phyloP scores from a whole-genome alignment of 2,888 invertebrate genomes.

The Acheta domesticus region DNA sequence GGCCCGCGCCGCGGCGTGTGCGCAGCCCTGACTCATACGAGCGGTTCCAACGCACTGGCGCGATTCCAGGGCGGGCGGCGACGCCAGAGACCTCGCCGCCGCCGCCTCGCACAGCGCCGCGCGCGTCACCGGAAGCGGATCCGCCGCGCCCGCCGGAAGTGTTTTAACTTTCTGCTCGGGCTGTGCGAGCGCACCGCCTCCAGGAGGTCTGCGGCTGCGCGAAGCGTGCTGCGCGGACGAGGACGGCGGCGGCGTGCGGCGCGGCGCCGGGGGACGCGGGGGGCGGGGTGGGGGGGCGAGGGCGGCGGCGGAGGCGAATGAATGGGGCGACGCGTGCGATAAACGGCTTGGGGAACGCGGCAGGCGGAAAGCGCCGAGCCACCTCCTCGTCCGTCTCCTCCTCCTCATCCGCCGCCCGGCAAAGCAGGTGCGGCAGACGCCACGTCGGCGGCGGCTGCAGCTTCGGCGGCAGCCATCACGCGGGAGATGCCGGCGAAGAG shows the following conservation, averaged over 20 bases:
- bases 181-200: not conserved
- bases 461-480: too few relatives aligned
- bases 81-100: not conserved
- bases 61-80: not conserved
- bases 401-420: too few relatives aligned
- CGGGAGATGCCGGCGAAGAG: too few relatives aligned
- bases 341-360: not conserved
- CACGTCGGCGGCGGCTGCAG: too few relatives aligned
- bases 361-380: not conserved
- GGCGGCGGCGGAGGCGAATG: not conserved
- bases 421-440: too few relatives aligned
- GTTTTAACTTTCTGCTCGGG: conserved; percentile 9
- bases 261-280: not conserved
- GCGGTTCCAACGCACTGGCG: not conserved
- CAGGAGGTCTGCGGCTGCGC: too few relatives aligned
- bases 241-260: not conserved
- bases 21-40: not conserved
- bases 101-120: not conserved
- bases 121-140: not conserved
- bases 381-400: too few relatives aligned
- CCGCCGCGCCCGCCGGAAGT: conserved; percentile 18
- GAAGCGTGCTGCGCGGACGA: not conserved
- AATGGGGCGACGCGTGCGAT: not conserved
- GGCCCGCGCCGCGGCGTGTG: not conserved
- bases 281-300: not conserved